These are phyloP conservation scores for Himalopsyche kuldschensis DNA, from an alignment of 2,888 invertebrate species.

Conservation along the genomic window DNA sequence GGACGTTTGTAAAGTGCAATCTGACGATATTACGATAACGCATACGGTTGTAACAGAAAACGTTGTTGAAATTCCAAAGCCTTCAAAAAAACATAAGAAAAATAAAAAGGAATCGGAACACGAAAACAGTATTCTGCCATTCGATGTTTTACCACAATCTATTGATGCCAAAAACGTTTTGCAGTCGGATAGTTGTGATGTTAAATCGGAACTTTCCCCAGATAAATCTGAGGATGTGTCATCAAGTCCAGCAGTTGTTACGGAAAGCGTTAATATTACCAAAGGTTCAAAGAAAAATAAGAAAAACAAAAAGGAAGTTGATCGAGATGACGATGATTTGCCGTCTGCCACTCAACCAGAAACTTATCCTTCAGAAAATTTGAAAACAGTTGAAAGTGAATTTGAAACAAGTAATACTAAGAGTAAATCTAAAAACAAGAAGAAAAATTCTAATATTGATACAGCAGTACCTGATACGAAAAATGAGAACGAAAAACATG, in stretches of 20 bases:
- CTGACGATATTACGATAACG: no score
- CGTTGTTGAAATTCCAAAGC: no score
- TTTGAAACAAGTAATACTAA: background rate
- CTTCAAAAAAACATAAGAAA: no score
- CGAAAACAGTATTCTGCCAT: no score
- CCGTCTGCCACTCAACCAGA: no score
- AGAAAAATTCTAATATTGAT: background rate
- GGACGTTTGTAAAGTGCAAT: no score
- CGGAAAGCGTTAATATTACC: background rate
- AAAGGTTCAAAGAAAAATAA: background rate
- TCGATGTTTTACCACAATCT: no score
- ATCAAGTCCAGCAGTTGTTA: background rate
- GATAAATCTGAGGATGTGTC: background rate
- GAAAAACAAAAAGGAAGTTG: background rate
- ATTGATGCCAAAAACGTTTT: background rate
- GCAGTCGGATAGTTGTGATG: background rate
- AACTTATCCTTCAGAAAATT: background rate
- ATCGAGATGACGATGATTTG: background rate
- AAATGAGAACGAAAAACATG: background rate
- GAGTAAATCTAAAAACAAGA: slow-evolving; percentile 9
- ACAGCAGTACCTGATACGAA: background rate
- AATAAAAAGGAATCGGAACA: no score
- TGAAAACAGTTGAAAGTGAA: background rate
- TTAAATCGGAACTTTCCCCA: background rate
- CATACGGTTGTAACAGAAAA: no score